Evolutionary conservation across 2,888 invertebrate genomes (phyloP).

Genomic region (Eupithecia inturbata): DNA sequence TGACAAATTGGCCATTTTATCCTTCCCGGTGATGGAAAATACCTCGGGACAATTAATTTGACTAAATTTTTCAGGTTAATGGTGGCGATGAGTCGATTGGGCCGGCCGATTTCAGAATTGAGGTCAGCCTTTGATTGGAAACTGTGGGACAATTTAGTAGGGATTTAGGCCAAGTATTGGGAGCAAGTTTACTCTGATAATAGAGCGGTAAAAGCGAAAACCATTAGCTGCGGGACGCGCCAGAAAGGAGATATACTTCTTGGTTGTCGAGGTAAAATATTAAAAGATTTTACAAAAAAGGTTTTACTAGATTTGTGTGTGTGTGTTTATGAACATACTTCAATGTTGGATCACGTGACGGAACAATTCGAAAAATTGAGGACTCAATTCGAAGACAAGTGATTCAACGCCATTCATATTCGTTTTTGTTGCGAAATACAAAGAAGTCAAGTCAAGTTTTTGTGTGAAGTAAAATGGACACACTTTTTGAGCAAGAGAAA

Average conservation of each 20-base stretch:
- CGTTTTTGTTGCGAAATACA: too few relatives aligned
- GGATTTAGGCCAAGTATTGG: slow-evolving; percentile 15
- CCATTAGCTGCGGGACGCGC: neutral
- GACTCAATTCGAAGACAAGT: neutral
- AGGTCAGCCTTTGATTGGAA: slow-evolving; percentile 31
- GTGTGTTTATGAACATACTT: neutral
- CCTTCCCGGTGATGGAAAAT: slow-evolving; percentile 46
- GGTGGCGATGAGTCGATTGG: slow-evolving; percentile 32
- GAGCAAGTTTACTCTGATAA: slow-evolving; percentile 12
- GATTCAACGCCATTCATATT: too few relatives aligned
- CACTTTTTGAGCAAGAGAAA: too few relatives aligned
- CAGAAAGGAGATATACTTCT: neutral
- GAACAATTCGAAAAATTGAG: neutral
- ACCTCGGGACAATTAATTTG: slow-evolving; percentile 52
- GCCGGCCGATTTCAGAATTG: slow-evolving; percentile 23
- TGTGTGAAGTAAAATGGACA: neutral
- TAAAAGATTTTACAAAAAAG: neutral
- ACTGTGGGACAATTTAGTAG: slow-evolving; percentile 11
- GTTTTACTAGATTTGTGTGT: neutral
- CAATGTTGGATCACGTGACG: neutral
- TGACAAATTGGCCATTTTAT: slow-evolving; percentile 57
- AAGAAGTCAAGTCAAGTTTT: too few relatives aligned
- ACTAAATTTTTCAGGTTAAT: slow-evolving; percentile 54
- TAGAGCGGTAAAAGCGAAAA: neutral
- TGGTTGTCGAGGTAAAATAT: neutral